These are phyloP conservation scores for Urechis unicinctus DNA, from an alignment of 2,888 invertebrate genomes.

Conservation along the genomic window DNA sequence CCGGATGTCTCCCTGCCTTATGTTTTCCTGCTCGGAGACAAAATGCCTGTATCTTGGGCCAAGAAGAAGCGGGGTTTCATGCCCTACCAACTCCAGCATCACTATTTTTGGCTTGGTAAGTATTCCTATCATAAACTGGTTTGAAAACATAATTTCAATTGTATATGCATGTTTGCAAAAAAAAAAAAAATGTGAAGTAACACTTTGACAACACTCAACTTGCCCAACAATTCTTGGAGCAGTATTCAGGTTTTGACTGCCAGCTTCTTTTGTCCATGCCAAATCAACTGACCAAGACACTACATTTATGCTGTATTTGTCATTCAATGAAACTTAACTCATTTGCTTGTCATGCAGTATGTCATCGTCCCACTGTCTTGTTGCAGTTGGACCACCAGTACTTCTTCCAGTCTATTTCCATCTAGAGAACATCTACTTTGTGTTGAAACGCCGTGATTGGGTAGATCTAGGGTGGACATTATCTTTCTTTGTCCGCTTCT, in stretches of 20 bases:
- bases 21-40: conserved; percentile 37
- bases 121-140: background rate
- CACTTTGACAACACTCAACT: too few relatives aligned
- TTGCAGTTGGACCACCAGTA: conserved; percentile 43
- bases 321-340: background rate
- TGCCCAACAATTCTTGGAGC: background rate
- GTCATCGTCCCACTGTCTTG: background rate
- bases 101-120: conserved; percentile 44
- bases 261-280: too few relatives aligned
- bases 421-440: conserved; percentile 38
- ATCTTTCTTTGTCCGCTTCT: conserved; percentile 30
- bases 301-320: too few relatives aligned
- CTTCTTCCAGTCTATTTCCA: conserved; percentile 46
- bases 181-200: too few relatives aligned
- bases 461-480: conserved; percentile 29
- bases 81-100: conserved; percentile 45
- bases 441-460: conserved; percentile 39
- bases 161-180: too few relatives aligned
- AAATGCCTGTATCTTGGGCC: conserved; percentile 35
- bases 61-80: conserved; percentile 34
- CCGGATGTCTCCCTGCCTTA: conserved; percentile 37
- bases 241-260: too few relatives aligned
- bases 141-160: too few relatives aligned
- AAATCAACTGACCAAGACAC: too few relatives aligned
- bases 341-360: background rate